Evolutionary conservation across 2,797 vertebrate genomes (phyloP).

Genomic region (Ciconia nigra): DNA sequence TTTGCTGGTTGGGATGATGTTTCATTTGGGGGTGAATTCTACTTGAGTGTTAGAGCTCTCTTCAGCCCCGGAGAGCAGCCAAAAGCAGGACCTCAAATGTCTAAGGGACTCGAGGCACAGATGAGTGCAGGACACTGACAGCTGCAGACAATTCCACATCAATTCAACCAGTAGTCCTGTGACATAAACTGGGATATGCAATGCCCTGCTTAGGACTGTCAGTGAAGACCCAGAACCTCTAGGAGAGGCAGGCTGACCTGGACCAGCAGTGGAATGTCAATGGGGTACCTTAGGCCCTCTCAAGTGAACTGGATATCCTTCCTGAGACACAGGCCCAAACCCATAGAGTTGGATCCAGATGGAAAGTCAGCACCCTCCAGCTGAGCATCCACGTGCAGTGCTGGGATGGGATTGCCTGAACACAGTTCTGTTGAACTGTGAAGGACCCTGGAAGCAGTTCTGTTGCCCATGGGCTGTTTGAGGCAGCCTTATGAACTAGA

Average conservation of each 20-base stretch:
- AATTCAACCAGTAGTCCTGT: no score
- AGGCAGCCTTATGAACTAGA: background rate
- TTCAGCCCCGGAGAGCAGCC: background rate
- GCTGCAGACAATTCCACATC: background rate
- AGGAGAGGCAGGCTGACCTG: background rate
- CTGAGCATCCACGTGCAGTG: background rate
- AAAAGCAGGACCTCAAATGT: background rate
- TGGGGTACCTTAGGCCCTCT: background rate
- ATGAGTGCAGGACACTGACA: background rate
- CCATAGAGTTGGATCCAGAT: background rate
- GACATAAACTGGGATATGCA: background rate
- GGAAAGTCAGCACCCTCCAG: background rate
- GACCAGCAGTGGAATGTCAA: background rate
- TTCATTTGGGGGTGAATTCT: background rate
- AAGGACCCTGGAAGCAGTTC: background rate
- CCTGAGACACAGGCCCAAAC: background rate
- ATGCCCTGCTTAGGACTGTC: background rate
- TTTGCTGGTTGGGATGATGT: background rate
- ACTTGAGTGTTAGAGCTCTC: background rate
- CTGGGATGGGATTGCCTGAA: background rate
- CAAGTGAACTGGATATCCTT: no score
- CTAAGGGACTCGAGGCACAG: background rate
- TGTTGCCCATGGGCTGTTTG: background rate
- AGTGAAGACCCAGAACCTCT: background rate
- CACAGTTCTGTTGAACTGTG: no score